Evolutionary conservation across 2,797 vertebrate species (phyloP), one percentile per base, ranked within the genome.

Genomic region (Holocentrus rufus): DNA sequence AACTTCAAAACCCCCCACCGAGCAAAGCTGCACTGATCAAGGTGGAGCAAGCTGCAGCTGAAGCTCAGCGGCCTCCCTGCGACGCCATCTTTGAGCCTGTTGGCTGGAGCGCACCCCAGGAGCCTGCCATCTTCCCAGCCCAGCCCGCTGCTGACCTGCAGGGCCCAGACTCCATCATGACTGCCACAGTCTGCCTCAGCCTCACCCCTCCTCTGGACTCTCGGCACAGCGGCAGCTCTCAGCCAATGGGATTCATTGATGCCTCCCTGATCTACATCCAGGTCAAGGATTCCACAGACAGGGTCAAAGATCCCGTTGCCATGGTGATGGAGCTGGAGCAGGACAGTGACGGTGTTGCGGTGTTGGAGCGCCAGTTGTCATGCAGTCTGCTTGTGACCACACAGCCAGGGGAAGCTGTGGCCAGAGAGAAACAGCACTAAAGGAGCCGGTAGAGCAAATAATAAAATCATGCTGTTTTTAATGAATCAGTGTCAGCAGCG

Each of bases 291-390:
- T 82, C 74, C 62, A 46, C 63, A 76, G 77, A 72, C 14, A 1
- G 87, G 85, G 82, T 89, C 82, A 84, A 73, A 85, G 74, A 77
- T 78, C 73, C 70, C 9, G 80, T 90, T 87, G 77, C 83, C 69
- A 90, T 87, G 78, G 83, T n/a, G 59, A 90, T 62, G 2, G 60
- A 62, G 73, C 71, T 7, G 47, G 50, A 64, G 44, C 58, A 76
- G 79, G 76, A 72, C 69, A 23, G 68, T 27, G 27, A 66, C 54
- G 14, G 67, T 47, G 63, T 60, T 56, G 42, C 50, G 18, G 27
- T 36, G 30, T 22, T 20, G 10, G 54, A 62, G 56, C 42, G 55
- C 22, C 36, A 46, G 55, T 52, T 18, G 52, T 76, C 76, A 75
- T 79, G 79, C 65, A 58, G 47, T 57, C 34, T 42, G 27, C 63